A percentile compares a stretch with the other conserved stretches of the same genome.
These are phyloP conservation scores for Desoria tigrina DNA, from an alignment of 2,888 invertebrate genomes.

Conservation along the genomic window DNA sequence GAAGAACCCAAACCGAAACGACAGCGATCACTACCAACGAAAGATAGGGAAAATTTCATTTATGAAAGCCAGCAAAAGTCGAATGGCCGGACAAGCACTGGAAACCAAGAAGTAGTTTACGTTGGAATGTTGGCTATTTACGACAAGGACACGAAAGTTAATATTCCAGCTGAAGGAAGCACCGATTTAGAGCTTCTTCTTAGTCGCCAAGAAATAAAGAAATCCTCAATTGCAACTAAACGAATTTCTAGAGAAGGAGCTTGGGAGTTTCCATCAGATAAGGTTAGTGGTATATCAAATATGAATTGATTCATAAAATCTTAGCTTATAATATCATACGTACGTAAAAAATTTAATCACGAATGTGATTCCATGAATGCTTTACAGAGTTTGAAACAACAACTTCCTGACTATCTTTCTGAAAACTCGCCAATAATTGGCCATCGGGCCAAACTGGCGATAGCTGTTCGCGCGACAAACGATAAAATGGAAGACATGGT, in stretches of 20 bases:
- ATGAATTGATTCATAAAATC: too few species aligned
- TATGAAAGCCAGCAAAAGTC: conserved; percentile 26
- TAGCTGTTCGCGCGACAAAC: conserved; percentile 33
- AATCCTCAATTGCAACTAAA: conserved; percentile 20
- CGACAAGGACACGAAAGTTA: conserved; percentile 35
- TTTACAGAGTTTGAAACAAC: too few species aligned
- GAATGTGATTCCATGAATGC: too few species aligned
- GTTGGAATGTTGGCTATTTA: conserved; percentile 39
- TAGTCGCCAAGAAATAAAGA: conserved; percentile 15
- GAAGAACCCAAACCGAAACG: conserved; percentile 45
- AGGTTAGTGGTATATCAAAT: too few species aligned
- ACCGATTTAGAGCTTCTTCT: conserved; percentile 28
- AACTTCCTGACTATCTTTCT: too few species aligned
- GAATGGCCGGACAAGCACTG: conserved; percentile 1
- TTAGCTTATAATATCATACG: too few species aligned
- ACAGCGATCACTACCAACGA: conserved; percentile 37
- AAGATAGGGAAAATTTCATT: conserved; percentile 46
- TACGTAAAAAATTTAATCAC: too few species aligned
- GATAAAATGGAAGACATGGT: conserved; percentile 9
- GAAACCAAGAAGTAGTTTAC: conserved; percentile 26
- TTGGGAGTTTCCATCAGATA: conserved; percentile 32
- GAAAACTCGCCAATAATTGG: too few species aligned
- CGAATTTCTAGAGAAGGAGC: conserved; percentile 29
- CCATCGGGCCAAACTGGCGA: too few species aligned
- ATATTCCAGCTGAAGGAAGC: conserved; percentile 21